phyloP scores from a whole-genome alignment of 2,888 invertebrate genomes.

The Drosophila anceps region DNA sequence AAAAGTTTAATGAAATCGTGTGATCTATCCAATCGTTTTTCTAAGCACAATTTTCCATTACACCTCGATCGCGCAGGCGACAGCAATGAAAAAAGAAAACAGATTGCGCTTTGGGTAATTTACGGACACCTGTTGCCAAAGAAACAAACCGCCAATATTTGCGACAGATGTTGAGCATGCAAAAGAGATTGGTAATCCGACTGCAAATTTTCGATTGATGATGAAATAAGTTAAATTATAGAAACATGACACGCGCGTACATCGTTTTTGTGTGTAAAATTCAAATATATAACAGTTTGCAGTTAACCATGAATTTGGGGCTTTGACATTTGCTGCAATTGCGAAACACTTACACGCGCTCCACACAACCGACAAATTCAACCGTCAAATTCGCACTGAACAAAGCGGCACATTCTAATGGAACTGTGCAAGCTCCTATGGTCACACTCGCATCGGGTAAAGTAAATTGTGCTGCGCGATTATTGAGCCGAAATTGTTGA shows the following conservation, averaged over 20 bases:
- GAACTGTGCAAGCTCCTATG: constrained; percentile 21
- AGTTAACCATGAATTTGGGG: constrained; percentile 11
- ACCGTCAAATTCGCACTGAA: constrained; percentile 59
- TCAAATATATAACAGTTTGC: constrained; percentile 40
- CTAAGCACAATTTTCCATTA: constrained; percentile 39
- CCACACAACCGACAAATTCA: constrained; percentile 35
- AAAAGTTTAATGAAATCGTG: too few species aligned
- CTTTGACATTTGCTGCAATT: constrained; percentile 12
- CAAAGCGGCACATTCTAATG: constrained; percentile 58
- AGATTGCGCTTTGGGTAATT: constrained; percentile 11
- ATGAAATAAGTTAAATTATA: constrained; percentile 47
- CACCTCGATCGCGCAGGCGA: constrained; percentile 32
- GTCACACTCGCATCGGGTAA: constrained; percentile 44
- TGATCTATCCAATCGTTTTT: constrained; percentile 35
- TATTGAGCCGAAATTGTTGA: constrained; percentile 4
- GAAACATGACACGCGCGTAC: constrained; percentile 58
- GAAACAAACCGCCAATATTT: constrained; percentile 46
- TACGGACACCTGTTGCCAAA: constrained; percentile 67
- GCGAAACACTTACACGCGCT: constrained; percentile 27
- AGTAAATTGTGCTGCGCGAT: constrained; percentile 2
- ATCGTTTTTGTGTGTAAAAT: constrained; percentile 41
- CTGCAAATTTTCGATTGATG: constrained; percentile 5
- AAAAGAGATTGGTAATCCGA: constrained; percentile 31
- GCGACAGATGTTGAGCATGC: constrained; percentile 60
- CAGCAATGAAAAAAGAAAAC: constrained; percentile 19